phyloP scores from a whole-genome alignment of 1,140 invertebrate genomes.

The Maconellicoccus hirsutus region DNA sequence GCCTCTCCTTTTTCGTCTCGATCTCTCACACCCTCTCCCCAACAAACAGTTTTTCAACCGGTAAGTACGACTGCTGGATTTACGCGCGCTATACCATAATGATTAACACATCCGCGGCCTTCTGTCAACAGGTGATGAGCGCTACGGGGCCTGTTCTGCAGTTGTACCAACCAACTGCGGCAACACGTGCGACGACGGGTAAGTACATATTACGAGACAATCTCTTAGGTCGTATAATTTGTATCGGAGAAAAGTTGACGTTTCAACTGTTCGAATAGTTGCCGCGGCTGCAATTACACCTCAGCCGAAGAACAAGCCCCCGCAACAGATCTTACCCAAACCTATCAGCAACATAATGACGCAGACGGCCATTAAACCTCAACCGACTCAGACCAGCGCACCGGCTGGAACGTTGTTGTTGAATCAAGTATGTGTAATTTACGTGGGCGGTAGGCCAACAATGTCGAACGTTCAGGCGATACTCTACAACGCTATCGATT shows the following conservation, averaged over 20 bases:
- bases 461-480: too few relatives aligned
- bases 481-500: neutral
- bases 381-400: constrained; percentile 26
- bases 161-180: constrained; percentile 26
- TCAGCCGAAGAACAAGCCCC: constrained; percentile 33
- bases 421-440: constrained; percentile 33
- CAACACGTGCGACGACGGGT: constrained; percentile 24
- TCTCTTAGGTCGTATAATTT: too few relatives aligned
- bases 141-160: constrained; percentile 27
- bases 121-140: constrained; percentile 28
- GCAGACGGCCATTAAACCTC: constrained; percentile 27
- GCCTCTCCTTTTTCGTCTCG: constrained; percentile 32
- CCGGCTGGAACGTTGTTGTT: constrained; percentile 30
- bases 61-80: constrained; percentile 16
- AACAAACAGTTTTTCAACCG: constrained; percentile 31
- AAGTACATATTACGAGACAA: neutral
- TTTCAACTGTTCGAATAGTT: neutral
- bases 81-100: neutral
- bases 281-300: constrained; percentile 19
- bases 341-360: constrained; percentile 28
- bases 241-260: neutral
- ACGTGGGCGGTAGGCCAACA: too few relatives aligned
- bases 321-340: constrained; percentile 35
- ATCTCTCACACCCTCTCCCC: constrained; percentile 31
- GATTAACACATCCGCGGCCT: too few relatives aligned